A percentile compares a stretch with the other conserved stretches of the same genome.
Evolutionary conservation across 2,888 invertebrate species (phyloP).

Genomic region (Lysandra bellargus): DNA sequence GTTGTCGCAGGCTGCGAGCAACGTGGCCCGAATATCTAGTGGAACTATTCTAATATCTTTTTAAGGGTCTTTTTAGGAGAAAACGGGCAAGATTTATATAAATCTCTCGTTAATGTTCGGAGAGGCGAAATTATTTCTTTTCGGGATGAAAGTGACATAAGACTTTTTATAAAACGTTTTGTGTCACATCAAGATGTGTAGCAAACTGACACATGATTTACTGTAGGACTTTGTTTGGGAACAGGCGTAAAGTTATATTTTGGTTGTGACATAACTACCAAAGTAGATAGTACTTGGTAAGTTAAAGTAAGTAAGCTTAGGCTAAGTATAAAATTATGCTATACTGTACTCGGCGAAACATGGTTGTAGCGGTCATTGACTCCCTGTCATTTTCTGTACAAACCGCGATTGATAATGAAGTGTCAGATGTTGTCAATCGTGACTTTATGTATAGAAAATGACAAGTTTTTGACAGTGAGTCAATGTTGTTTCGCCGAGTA

Average conservation of each 20-base stretch:
- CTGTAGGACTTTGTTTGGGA: not conserved
- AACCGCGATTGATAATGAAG: no score
- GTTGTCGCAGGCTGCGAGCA: conserved; percentile 50
- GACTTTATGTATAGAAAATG: no score
- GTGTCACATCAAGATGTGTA: conserved; percentile 12
- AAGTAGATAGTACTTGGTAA: no score
- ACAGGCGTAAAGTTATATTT: not conserved
- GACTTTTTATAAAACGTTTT: conserved; percentile 13
- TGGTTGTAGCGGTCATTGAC: no score
- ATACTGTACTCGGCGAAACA: no score
- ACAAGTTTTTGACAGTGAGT: no score
- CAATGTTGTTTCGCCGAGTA: no score
- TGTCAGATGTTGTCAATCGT: no score
- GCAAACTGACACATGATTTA: not conserved
- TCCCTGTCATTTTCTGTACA: no score
- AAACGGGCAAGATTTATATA: conserved; percentile 21
- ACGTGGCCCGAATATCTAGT: conserved; percentile 20
- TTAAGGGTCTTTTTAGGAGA: conserved; percentile 24
- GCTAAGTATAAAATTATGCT: no score
- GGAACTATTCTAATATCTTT: conserved; percentile 27
- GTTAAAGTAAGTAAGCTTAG: no score
- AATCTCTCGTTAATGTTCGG: conserved; percentile 19
- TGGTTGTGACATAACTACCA: not conserved
- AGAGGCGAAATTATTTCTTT: not conserved
- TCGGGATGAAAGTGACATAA: conserved; percentile 15